These are phyloP conservation scores for Prochilodus magdalenae DNA, from an alignment of 2,113 vertebrate species.

Conservation along the genomic window DNA sequence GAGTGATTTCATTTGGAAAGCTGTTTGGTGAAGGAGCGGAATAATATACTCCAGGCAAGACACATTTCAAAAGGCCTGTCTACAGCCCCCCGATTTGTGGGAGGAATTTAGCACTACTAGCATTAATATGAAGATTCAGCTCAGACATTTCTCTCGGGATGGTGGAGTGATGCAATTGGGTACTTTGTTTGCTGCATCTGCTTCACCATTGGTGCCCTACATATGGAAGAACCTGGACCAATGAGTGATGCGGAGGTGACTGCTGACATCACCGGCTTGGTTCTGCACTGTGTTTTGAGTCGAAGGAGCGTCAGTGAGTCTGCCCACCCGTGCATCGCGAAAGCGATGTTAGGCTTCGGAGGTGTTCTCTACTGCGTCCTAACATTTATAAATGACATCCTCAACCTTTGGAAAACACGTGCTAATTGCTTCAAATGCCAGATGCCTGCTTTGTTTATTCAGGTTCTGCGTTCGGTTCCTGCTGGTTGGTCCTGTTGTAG, in stretches of 20 bases:
- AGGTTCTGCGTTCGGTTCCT: conserved; percentile 72
- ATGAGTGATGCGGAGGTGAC: conserved; percentile 30
- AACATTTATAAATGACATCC: conserved; percentile 46
- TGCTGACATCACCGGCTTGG: conserved; percentile 42
- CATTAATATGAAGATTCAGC: conserved; percentile 39
- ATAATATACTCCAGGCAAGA: conserved; percentile 48
- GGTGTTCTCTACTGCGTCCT: conserved; percentile 4
- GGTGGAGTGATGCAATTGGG: conserved; percentile 47
- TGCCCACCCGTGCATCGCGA: not conserved
- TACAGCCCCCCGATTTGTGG: conserved; percentile 26
- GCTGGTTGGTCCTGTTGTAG: conserved; percentile 66
- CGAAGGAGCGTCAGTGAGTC: not conserved
- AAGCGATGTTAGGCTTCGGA: not conserved
- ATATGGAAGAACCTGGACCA: conserved; percentile 40
- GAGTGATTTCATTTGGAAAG: conserved; percentile 51
- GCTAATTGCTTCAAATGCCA: conserved; percentile 48
- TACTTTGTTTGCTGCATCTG: conserved; percentile 26
- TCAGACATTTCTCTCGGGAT: conserved; percentile 29
- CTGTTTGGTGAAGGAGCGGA: conserved; percentile 33
- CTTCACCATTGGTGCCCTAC: conserved; percentile 38
- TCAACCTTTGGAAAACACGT: conserved; percentile 39
- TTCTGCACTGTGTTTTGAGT: conserved; percentile 27
- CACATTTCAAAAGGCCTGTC: conserved; percentile 43
- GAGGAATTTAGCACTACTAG: conserved; percentile 16
- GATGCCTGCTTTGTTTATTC: conserved; percentile 68